phyloP scores from a whole-genome alignment of 2,888 invertebrate genomes.

The Meteorus cinctellus region DNA sequence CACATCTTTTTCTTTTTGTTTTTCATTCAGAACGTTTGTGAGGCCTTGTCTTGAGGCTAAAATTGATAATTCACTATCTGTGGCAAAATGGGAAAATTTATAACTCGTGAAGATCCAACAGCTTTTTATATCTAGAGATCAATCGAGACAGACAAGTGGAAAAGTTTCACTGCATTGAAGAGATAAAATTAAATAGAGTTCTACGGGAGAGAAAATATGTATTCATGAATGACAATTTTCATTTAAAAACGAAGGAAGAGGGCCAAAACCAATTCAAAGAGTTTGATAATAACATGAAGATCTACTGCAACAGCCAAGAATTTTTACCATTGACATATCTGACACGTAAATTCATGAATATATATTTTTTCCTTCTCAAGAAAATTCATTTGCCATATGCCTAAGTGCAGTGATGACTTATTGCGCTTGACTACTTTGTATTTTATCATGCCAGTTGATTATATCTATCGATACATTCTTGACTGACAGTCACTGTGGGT shows the following conservation, averaged over 20 bases:
- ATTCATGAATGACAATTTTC: too few relatives aligned
- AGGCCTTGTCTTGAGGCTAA: neutral
- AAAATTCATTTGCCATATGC: constrained; percentile 35
- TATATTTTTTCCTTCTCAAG: neutral
- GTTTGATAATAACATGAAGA: constrained; percentile 37
- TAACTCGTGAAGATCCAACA: neutral
- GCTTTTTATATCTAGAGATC: neutral
- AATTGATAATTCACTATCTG: neutral
- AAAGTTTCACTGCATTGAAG: neutral
- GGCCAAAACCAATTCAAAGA: neutral
- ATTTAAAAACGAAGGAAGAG: neutral
- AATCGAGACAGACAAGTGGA: neutral
- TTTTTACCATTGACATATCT: constrained; percentile 49
- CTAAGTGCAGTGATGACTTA: constrained; percentile 44
- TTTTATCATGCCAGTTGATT: constrained; percentile 45
- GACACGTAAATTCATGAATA: constrained; percentile 37
- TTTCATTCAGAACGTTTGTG: neutral
- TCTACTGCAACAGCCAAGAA: constrained; percentile 45
- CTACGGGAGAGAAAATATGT: neutral
- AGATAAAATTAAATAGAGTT: neutral
- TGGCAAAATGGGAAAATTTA: neutral
- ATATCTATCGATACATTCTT: constrained; percentile 14
- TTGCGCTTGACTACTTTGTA: constrained; percentile 36
- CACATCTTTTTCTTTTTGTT: neutral
- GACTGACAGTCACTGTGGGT: constrained; percentile 54